phyloP scores from a whole-genome alignment of 2,113 vertebrate species.

The Equus quagga region DNA sequence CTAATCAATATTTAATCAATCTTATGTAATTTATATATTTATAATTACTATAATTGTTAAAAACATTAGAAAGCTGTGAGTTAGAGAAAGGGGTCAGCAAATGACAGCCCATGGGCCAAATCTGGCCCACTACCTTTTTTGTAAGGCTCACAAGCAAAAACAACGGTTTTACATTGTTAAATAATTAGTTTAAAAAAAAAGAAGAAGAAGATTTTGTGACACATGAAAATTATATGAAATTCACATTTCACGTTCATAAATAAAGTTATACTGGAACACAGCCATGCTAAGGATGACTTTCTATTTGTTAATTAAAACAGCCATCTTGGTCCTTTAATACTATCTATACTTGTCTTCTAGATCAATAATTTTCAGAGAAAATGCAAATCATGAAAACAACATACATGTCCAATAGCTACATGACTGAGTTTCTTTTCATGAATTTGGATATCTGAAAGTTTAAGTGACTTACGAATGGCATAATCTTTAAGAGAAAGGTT shows the following conservation, averaged over 20 bases:
- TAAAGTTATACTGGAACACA: not conserved
- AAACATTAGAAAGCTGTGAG: not conserved
- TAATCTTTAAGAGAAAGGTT: not conserved
- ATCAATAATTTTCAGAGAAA: constrained; percentile 37
- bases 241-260: constrained; percentile 7
- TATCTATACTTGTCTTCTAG: not conserved
- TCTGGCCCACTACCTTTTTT: not conserved
- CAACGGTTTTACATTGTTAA: not conserved
- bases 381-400: not conserved
- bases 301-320: not conserved
- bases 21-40: not conserved
- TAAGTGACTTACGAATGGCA: not conserved
- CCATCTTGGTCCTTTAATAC: not conserved
- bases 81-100: not conserved
- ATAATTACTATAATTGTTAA: not conserved
- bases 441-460: not conserved
- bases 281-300: not conserved
- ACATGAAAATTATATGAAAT: not conserved
- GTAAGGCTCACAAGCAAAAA: not conserved
- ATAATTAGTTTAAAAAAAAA: not conserved
- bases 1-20: not conserved
- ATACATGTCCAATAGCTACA: not conserved
- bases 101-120: not conserved
- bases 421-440: not conserved
- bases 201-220: not conserved